Percentiles rank a stretch among this genome's conserved stretches.
phyloP scores from a whole-genome alignment of 2,888 invertebrate genomes.

The Rhingia rostrata region DNA sequence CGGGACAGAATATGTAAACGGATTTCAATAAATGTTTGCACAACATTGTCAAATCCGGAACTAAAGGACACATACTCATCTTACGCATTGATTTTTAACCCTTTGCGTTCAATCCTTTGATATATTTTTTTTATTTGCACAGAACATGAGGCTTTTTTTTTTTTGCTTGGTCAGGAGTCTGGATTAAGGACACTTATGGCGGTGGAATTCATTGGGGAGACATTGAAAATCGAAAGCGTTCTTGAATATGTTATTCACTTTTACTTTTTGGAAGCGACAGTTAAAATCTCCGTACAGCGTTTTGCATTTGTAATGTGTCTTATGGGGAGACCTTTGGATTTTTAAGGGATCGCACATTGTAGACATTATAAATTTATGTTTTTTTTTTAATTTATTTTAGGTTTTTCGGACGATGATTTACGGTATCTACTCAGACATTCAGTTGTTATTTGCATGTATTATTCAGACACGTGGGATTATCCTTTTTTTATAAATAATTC shows the following conservation, averaged over 20 bases:
- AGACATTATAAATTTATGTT: slow-evolving; percentile 33
- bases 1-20: slow-evolving; percentile 61
- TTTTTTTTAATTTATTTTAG: slow-evolving; percentile 41
- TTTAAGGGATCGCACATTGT: not conserved
- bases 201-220: slow-evolving; percentile 47
- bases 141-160: slow-evolving; percentile 9
- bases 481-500: too few relatives aligned
- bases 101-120: slow-evolving; percentile 49
- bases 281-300: slow-evolving; percentile 9
- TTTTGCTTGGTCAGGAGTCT: slow-evolving; percentile 45
- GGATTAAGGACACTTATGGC: slow-evolving; percentile 44
- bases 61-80: slow-evolving; percentile 39
- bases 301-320: slow-evolving; percentile 42
- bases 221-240: slow-evolving; percentile 52
- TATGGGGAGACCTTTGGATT: slow-evolving; percentile 8
- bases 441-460: too few relatives aligned
- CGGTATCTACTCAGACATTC: too few relatives aligned
- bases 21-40: slow-evolving; percentile 73
- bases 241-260: slow-evolving; percentile 24
- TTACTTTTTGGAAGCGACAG: slow-evolving; percentile 1
- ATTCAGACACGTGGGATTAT: too few relatives aligned
- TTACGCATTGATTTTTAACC: slow-evolving; percentile 69
- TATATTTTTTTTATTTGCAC: slow-evolving; percentile 6
- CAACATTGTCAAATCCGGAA: slow-evolving; percentile 61
- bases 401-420: too few relatives aligned